These are phyloP conservation scores for Hoplodrina ambigua DNA, from an alignment of 2,888 invertebrate genomes.

Conservation along the genomic window DNA sequence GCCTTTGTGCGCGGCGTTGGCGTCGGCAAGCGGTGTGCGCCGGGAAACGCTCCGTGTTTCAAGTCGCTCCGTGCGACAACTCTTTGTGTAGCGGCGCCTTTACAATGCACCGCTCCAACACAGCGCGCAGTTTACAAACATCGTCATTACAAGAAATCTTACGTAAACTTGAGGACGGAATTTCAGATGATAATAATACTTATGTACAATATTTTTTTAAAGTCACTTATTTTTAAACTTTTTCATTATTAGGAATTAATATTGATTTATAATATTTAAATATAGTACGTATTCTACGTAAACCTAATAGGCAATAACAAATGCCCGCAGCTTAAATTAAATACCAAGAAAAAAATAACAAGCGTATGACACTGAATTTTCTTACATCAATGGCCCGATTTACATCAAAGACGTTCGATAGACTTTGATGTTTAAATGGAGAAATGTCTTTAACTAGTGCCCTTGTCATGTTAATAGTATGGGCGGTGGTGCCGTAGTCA, in stretches of 20 bases:
- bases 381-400: constrained; percentile 84
- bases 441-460: constrained; percentile 78
- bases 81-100: constrained; percentile 83
- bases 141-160: constrained; percentile 55
- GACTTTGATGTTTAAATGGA: constrained; percentile 86
- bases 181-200: neutral
- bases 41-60: constrained; percentile 73
- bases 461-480: constrained; percentile 76
- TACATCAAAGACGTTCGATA: constrained; percentile 83
- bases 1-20: constrained; percentile 80
- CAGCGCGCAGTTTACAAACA: constrained; percentile 64
- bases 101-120: constrained; percentile 71
- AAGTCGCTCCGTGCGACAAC: constrained; percentile 78
- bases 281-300: too few relatives aligned
- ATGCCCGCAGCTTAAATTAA: constrained; percentile 15
- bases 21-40: constrained; percentile 54
- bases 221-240: too few relatives aligned
- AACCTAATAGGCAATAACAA: neutral
- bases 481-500: constrained; percentile 74
- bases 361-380: constrained; percentile 72
- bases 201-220: neutral
- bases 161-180: neutral
- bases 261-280: neutral
- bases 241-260: neutral
- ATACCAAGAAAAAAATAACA: constrained; percentile 51